Conservation (phyloP, 2,888 invertebrate genomes). For the Acleris laterana region DNA sequence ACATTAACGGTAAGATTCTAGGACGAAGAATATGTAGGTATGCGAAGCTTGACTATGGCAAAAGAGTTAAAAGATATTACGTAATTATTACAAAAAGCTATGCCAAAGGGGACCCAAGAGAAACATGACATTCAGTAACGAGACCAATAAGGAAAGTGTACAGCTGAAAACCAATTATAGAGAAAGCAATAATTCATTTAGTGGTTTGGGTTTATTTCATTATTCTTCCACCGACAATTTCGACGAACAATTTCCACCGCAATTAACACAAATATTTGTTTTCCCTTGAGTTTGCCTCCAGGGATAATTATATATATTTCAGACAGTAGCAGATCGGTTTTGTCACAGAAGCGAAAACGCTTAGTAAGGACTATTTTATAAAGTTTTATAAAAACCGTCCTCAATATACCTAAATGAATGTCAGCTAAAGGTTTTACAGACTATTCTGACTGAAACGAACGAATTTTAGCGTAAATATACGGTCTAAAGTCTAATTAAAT, state of each 20-base stretch:
- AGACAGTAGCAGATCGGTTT: no score
- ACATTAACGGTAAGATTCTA: background rate
- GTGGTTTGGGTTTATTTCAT: slow-evolving; percentile 15
- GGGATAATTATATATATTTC: no score
- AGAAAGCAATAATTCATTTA: slow-evolving; percentile 26
- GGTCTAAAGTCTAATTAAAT: background rate
- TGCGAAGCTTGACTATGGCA: no score
- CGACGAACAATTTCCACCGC: background rate
- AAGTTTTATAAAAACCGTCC: no score
- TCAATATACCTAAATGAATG: background rate
- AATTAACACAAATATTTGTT: no score
- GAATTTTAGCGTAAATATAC: background rate
- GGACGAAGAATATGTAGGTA: background rate
- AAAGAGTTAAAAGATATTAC: no score
- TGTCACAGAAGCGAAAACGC: no score
- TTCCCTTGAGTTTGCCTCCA: no score
- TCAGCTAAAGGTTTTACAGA: background rate
- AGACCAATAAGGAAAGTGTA: slow-evolving; percentile 29
- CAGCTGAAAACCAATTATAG: slow-evolving; percentile 29
- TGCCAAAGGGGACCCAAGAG: background rate
- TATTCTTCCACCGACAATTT: background rate
- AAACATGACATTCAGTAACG: slow-evolving; percentile 29
- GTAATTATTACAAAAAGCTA: no score
- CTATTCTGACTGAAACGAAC: no score
- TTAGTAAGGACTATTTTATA: no score